Base-by-base conservation (phyloP, 2,888 invertebrate species). In the Chrysotoxum bicinctum region DNA sequence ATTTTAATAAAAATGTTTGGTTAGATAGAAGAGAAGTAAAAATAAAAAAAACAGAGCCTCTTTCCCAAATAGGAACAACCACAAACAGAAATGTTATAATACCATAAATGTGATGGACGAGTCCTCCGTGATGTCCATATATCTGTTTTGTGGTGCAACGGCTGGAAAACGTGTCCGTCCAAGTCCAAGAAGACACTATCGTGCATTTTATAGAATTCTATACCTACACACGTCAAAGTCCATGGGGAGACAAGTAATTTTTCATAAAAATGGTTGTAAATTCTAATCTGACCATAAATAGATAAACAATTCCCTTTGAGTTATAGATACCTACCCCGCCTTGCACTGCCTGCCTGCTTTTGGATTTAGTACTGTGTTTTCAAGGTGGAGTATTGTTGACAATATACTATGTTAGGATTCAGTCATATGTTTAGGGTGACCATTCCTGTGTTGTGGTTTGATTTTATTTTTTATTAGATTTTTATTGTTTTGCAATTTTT, bases 251-350 rank as follows among this genome's bases (percentile, higher is more conserved):
- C 85, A 85, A 85, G 81, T 85, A 72, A 73, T 77, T 85, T 81
- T 81, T 85, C 81, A 85, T 85, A 85, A 85, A 85, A 77, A 69
- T 73, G 62, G 73, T 77, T 85, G 85, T 85, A 85, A 85, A 85
- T 81, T 85, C 85, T 85, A 85, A 85, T 81, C 85, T 76, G 69
- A 77, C 85, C 85, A 85, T 81, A 85, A 73, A 85, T 64, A 81
- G 81, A 74, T 72, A 77, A 85, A 77, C 85, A 81, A 81, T 85
- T 81, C 81, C 76, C 85, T 85, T 77, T 32, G 81, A 76, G 62
- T 60, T 69, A 72, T 45, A 66, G 79, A 83, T 74, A 83, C 72
- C 30, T 50, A 23, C 50, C 23, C 70, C 60, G 23, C 5, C 9
- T n/a, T n/a, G n/a, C n/a, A n/a, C n/a, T n/a, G n/a, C n/a, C 26